Evolutionary conservation across 1,140 invertebrate genomes (phyloP).

Genomic region (Drosophila subpulchrella): DNA sequence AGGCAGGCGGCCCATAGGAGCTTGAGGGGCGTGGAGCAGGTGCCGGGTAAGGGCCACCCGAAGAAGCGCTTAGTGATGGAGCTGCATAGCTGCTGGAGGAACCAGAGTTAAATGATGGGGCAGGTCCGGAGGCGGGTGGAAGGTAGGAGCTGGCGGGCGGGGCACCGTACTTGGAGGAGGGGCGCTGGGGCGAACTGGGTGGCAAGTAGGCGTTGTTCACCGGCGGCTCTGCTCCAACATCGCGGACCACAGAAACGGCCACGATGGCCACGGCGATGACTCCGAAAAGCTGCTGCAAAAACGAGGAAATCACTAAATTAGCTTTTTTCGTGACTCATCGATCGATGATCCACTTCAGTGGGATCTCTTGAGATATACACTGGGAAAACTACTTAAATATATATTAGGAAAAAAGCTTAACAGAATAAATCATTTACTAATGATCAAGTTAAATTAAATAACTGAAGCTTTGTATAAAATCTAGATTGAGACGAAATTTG

Average conservation of each 20-base stretch:
- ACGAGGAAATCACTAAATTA: constrained; percentile 77
- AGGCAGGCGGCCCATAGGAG: constrained; percentile 49
- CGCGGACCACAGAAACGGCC: constrained; percentile 25
- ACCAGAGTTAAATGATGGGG: constrained; percentile 74
- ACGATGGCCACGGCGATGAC: constrained; percentile 55
- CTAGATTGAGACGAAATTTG: too few species aligned
- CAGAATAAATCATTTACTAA: too few species aligned
- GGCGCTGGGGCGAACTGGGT: constrained; percentile 42
- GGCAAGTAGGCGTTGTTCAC: constrained; percentile 69
- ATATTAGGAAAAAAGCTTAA: too few species aligned
- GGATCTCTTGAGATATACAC: background rate
- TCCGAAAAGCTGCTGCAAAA: constrained; percentile 67
- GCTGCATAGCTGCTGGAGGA: constrained; percentile 85
- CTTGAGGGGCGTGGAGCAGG: constrained; percentile 84
- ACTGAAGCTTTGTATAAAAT: too few species aligned
- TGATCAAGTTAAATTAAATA: too few species aligned
- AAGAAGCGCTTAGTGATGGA: constrained; percentile 53
- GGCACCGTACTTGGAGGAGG: constrained; percentile 64
- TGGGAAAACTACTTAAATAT: background rate
- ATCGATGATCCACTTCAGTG: constrained; percentile 25
- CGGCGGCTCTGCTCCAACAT: constrained; percentile 67
- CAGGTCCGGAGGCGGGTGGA: constrained; percentile 81
- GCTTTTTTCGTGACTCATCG: constrained; percentile 58
- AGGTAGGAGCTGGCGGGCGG: constrained; percentile 74
- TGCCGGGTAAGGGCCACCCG: constrained; percentile 77